Evolutionary conservation across 2,797 vertebrate genomes (phyloP).

Genomic region (Hemitrygon akajei): DNA sequence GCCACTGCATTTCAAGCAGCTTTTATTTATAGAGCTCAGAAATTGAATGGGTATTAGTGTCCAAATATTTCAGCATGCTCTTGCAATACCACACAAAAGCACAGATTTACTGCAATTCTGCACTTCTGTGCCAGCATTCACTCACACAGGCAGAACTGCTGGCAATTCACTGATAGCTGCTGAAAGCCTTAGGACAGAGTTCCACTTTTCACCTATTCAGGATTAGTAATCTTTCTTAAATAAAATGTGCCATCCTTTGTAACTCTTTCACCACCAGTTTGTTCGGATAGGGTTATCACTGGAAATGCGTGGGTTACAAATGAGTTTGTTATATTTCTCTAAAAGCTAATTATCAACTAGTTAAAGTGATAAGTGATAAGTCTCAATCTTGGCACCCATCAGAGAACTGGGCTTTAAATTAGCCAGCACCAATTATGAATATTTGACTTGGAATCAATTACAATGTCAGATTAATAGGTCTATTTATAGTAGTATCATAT

Average conservation of each 20-base stretch:
- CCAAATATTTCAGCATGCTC: conserved; percentile 99
- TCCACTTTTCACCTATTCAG: conserved; percentile 47
- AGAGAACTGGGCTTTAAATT: background rate
- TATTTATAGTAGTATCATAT: conserved; percentile 41
- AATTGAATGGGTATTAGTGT: conserved; percentile 99
- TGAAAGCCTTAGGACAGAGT: conserved; percentile 63
- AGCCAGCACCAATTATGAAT: background rate
- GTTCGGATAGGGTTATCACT: background rate
- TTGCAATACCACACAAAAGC: conserved; percentile 98
- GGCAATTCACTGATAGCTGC: conserved; percentile 65
- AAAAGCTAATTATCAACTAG: background rate
- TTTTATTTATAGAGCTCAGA: conserved; percentile 99
- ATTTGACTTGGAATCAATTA: background rate
- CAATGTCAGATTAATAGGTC: background rate
- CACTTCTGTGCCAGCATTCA: conserved; percentile 97
- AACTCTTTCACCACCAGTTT: conserved; percentile 20
- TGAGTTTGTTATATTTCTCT: conserved; percentile 2
- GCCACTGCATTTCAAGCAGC: conserved; percentile 94
- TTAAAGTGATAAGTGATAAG: background rate
- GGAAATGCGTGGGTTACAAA: background rate
- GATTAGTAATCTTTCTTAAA: conserved; percentile 28
- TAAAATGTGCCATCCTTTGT: background rate
- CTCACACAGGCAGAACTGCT: conserved; percentile 59
- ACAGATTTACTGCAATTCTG: conserved; percentile 99
- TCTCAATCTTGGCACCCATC: background rate